Evolutionary conservation across 1,140 invertebrate species (phyloP).

Genomic region (Drosophila nigrodunni): DNA sequence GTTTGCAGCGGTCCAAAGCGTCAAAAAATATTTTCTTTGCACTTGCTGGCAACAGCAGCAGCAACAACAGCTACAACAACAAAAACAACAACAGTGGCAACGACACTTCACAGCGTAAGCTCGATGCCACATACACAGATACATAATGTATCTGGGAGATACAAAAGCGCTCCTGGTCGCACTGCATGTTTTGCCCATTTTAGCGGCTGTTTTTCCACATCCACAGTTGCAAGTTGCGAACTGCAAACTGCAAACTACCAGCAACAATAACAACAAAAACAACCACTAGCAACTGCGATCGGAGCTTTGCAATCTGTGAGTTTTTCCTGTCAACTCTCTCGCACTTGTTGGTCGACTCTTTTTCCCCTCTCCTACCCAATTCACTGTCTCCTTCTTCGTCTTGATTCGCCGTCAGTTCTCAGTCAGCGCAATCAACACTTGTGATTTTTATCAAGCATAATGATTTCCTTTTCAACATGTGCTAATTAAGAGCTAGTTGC

Average conservation of each 20-base stretch:
- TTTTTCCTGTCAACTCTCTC: slow-evolving; percentile 74
- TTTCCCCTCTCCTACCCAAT: not conserved
- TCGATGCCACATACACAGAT: slow-evolving; percentile 57
- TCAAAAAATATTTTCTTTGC: slow-evolving; percentile 82
- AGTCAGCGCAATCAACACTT: slow-evolving; percentile 72
- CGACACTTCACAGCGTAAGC: slow-evolving; percentile 27
- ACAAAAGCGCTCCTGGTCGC: slow-evolving; percentile 65
- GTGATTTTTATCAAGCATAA: slow-evolving; percentile 82
- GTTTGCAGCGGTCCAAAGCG: slow-evolving; percentile 75
- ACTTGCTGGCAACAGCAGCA: slow-evolving; percentile 57
- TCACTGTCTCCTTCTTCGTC: not conserved
- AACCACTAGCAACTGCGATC: slow-evolving; percentile 31
- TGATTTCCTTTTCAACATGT: slow-evolving; percentile 82
- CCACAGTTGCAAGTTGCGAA: slow-evolving; percentile 33
- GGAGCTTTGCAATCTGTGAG: slow-evolving; percentile 56
- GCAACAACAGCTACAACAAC: slow-evolving; percentile 25
- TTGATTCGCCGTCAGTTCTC: not conserved
- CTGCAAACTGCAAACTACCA: slow-evolving; percentile 53
- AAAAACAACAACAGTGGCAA: slow-evolving; percentile 24
- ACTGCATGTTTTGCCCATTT: slow-evolving; percentile 81
- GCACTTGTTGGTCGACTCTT: slow-evolving; percentile 60
- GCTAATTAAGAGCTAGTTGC: slow-evolving; percentile 69
- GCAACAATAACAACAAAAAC: slow-evolving; percentile 33
- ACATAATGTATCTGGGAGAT: slow-evolving; percentile 78
- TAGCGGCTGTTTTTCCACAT: slow-evolving; percentile 73